These are phyloP conservation scores for Lasiommata megera DNA, from an alignment of 2,888 invertebrate genomes.

Conservation along the genomic window DNA sequence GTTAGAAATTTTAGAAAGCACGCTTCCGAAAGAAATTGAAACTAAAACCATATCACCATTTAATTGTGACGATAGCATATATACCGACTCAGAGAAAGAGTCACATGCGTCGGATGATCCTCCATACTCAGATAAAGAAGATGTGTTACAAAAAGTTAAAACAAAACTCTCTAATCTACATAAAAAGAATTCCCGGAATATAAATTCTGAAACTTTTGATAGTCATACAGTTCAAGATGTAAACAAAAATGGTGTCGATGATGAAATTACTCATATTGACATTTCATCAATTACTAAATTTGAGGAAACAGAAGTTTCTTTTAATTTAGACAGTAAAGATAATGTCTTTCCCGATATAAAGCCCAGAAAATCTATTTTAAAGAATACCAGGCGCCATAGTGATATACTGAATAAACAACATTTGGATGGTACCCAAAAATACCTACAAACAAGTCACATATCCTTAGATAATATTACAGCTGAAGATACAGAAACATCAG, in stretches of 20 bases:
- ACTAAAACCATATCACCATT: slow-evolving; percentile 35
- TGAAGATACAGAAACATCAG: slow-evolving; percentile 78
- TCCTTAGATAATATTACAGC: slow-evolving; percentile 45
- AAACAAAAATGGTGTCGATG: background rate
- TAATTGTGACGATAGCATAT: slow-evolving; percentile 62
- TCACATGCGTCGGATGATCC: slow-evolving; percentile 63
- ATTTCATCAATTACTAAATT: background rate
- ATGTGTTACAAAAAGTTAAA: slow-evolving; percentile 51
- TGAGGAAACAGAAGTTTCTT: slow-evolving; percentile 7
- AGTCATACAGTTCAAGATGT: background rate
- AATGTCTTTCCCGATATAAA: slow-evolving; percentile 37
- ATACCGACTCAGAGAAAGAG: slow-evolving; percentile 72
- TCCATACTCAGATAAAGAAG: slow-evolving; percentile 46
- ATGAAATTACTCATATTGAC: background rate
- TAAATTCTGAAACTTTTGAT: background rate
- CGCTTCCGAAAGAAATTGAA: slow-evolving; percentile 54
- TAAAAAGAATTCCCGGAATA: slow-evolving; percentile 7
- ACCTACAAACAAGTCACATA: slow-evolving; percentile 23
- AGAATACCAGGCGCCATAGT: slow-evolving; percentile 51
- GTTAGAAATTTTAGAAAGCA: slow-evolving; percentile 73
- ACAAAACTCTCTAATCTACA: slow-evolving; percentile 38
- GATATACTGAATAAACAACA: slow-evolving; percentile 39
- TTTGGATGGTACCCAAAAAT: slow-evolving; percentile 28
- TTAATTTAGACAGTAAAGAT: slow-evolving; percentile 34
- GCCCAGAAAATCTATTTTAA: slow-evolving; percentile 66